Percentiles rank a stretch among this genome's conserved stretches.
Conservation (phyloP, 2,888 invertebrate genomes). For the Diplolepis rosae region DNA sequence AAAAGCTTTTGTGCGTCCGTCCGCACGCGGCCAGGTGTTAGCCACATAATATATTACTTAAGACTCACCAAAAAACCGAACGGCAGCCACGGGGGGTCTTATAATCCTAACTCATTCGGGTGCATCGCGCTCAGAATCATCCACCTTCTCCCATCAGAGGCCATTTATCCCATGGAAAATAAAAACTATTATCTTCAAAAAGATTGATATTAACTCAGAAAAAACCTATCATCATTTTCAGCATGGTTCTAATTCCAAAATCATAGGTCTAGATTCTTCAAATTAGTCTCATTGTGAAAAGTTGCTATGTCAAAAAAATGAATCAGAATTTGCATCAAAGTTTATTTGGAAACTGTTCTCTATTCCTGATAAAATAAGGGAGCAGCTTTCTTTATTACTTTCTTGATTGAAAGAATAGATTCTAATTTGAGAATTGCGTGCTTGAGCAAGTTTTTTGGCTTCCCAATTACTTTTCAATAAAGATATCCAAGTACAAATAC, state of each 20-base stretch:
- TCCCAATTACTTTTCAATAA: constrained; percentile 28
- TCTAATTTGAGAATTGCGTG: constrained; percentile 11
- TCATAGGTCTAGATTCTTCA: too few species aligned
- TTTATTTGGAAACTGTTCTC: too few species aligned
- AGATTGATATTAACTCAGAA: constrained; percentile 13
- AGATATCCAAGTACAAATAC: constrained; percentile 17
- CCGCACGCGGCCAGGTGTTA: constrained; percentile 64
- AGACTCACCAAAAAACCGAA: constrained; percentile 56
- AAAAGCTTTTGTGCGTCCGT: constrained; percentile 53
- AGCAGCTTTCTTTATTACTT: background rate
- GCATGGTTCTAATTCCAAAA: background rate
- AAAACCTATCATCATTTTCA: background rate
- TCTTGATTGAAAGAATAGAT: constrained; percentile 15
- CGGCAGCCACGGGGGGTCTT: constrained; percentile 43
- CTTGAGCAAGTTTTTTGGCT: constrained; percentile 20
- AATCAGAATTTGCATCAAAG: too few species aligned
- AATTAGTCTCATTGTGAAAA: background rate
- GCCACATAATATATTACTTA: constrained; percentile 69
- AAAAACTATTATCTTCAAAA: constrained; percentile 9
- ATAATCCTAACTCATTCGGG: constrained; percentile 25
- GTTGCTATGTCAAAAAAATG: background rate
- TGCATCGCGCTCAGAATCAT: constrained; percentile 13
- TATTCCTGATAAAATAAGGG: too few species aligned
- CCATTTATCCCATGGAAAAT: background rate
- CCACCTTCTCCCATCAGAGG: background rate